These are phyloP conservation scores for Apus apus DNA, from an alignment of 2,113 vertebrate genomes.

Conservation along the genomic window DNA sequence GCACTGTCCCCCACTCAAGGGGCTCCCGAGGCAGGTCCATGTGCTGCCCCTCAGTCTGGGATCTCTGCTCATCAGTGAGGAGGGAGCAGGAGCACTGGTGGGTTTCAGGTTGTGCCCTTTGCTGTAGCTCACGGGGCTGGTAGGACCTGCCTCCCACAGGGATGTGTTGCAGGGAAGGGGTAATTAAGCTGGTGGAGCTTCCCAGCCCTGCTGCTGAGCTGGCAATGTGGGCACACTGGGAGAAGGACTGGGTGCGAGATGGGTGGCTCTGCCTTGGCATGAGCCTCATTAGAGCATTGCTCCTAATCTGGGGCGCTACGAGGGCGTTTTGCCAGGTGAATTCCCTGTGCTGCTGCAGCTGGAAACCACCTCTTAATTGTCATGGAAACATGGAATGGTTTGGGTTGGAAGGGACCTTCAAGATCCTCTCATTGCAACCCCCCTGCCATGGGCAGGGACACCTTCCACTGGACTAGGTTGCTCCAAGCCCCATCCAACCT, in stretches of 20 bases:
- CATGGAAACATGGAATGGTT: too few relatives aligned
- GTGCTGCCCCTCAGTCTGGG: background rate
- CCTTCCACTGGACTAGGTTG: too few relatives aligned
- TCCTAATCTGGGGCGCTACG: background rate
- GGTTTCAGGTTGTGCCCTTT: background rate
- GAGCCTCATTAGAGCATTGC: background rate
- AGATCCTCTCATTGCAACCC: too few relatives aligned
- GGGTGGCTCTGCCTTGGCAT: background rate
- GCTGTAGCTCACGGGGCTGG: accelerated
- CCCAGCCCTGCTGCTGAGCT: accelerated
- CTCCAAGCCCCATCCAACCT: too few relatives aligned
- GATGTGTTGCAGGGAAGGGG: background rate
- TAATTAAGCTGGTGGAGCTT: background rate
- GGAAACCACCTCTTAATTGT: background rate
- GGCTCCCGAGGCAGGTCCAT: background rate
- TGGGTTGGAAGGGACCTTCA: too few relatives aligned
- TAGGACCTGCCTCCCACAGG: background rate
- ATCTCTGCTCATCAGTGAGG: background rate
- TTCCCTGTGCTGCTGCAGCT: background rate
- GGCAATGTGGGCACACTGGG: background rate
- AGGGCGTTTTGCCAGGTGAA: background rate
- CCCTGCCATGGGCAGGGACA: too few relatives aligned
- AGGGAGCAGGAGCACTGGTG: background rate
- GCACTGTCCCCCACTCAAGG: accelerated
- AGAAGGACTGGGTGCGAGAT: background rate